Evolutionary conservation across 2,113 vertebrate species (phyloP).

Genomic region (Anseranas semipalmata): DNA sequence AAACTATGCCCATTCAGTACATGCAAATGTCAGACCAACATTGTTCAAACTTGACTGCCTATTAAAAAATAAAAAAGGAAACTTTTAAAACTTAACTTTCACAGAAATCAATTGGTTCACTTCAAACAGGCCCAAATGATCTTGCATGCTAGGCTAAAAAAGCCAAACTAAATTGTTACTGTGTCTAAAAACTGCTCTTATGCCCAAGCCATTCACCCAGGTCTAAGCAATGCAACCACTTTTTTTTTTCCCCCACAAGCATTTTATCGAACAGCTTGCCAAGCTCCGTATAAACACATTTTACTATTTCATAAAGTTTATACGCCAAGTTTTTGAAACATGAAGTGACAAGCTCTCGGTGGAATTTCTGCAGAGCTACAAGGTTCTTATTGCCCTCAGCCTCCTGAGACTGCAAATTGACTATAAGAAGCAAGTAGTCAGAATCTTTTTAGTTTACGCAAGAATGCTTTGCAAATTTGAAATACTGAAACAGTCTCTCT

Average conservation of each 20-base stretch:
- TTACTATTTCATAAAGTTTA: constrained; percentile 56
- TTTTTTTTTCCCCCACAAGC: not conserved
- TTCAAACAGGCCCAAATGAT: not conserved
- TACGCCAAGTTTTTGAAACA: constrained; percentile 28
- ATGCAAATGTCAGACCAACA: not conserved
- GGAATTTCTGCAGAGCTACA: constrained; percentile 27
- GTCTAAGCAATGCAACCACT: constrained; percentile 1
- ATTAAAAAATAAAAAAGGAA: not conserved
- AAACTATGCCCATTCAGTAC: not conserved
- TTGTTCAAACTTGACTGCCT: not conserved
- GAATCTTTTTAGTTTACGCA: not conserved
- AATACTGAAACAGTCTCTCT: not conserved
- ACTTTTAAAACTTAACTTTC: not conserved
- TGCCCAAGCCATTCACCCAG: not conserved
- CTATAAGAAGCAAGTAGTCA: not conserved
- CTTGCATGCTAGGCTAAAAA: not conserved
- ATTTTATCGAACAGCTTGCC: constrained; percentile 22
- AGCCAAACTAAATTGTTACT: not conserved
- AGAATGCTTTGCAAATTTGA: not conserved
- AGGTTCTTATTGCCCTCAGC: not conserved
- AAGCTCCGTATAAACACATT: constrained; percentile 50
- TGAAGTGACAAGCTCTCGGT: constrained; percentile 8
- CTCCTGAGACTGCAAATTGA: not conserved
- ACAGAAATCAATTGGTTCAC: not conserved
- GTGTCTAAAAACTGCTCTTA: constrained; percentile 8